Evolutionary conservation across 2,797 vertebrate species (phyloP), one percentile per base, ranked within the genome.

Genomic region (Spinus pinus): DNA sequence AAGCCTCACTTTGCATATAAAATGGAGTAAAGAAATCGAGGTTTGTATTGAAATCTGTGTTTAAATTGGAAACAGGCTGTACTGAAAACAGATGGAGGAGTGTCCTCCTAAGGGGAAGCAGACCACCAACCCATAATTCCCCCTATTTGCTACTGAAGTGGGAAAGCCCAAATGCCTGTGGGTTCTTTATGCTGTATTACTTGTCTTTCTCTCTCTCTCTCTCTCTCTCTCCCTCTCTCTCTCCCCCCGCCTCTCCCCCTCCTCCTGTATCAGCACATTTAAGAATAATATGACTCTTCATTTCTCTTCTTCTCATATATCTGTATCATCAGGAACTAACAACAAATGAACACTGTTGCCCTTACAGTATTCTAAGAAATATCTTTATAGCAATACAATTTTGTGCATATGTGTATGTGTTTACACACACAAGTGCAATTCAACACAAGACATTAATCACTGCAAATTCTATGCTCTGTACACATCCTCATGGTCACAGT

Each of bases 91-190:
- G 97, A 98, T 95, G 96, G 97, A 97, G 98, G 97, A 98, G 98
- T 98, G 98, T 97, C 96, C 90, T 96, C 97, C 97, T 97, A 97
- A 96, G 80, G 66, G 81, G 88, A 96, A 86, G 97, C 95, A 94
- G 97, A 97, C 95, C 98, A 98, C 97, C 97, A 96, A 96, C 96
- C 94, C 97, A 91, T 86, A 93, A 97, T 96, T 97, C 98, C 98
- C 98, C 98, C 98, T 98, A 90, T 96, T 96, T 91, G 96, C 96
- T 94, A 93, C 93, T 91, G 96, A 95, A 99, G 98, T 99, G 98
- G 99, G 98, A 98, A 98, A 98, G 97, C 98, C 99, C 97, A 96
- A 95, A 95, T 90, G 96, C 96, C 98, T 94, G 90, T 96, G 93
- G 72, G 93, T 96, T 97, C 97, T 98, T 97, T 98, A 96, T 97